Percentiles rank a stretch among this genome's conserved stretches.
These are phyloP conservation scores for Dryas iulia DNA, from an alignment of 1,140 invertebrate genomes.

Conservation along the genomic window DNA sequence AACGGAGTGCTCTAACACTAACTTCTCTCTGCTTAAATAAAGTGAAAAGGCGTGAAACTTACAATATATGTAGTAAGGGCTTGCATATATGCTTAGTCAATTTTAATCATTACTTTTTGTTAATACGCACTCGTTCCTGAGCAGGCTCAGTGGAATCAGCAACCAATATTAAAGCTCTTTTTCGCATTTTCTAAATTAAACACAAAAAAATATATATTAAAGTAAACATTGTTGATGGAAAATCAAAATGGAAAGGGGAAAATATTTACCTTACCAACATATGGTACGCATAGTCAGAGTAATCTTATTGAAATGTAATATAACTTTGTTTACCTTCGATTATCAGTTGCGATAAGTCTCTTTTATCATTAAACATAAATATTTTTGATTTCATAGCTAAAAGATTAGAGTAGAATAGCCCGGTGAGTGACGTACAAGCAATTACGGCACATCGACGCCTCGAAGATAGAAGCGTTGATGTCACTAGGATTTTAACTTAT, in stretches of 20 bases:
- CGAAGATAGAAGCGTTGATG: slow-evolving; percentile 6
- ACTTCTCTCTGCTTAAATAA: too few species aligned
- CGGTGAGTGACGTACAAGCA: slow-evolving; percentile 6
- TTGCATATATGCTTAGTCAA: too few species aligned
- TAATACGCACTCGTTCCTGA: too few species aligned
- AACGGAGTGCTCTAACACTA: too few species aligned
- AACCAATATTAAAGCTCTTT: too few species aligned
- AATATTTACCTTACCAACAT: not conserved
- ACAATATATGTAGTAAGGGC: too few species aligned
- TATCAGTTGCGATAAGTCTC: not conserved
- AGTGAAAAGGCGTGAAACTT: too few species aligned
- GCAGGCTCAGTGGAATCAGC: too few species aligned
- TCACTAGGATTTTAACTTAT: slow-evolving; percentile 8
- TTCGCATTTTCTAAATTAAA: too few species aligned
- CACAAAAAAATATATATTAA: not conserved
- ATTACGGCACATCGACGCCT: slow-evolving; percentile 12
- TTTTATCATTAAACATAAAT: not conserved
- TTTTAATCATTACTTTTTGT: too few species aligned
- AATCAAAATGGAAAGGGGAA: not conserved
- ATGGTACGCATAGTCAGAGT: not conserved
- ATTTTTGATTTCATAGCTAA: not conserved
- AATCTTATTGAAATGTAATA: not conserved
- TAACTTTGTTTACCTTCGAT: not conserved
- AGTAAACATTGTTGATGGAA: not conserved
- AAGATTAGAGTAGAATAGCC: not conserved